phyloP scores from a whole-genome alignment of 2,797 vertebrate genomes.

The Caiman crocodilus region DNA sequence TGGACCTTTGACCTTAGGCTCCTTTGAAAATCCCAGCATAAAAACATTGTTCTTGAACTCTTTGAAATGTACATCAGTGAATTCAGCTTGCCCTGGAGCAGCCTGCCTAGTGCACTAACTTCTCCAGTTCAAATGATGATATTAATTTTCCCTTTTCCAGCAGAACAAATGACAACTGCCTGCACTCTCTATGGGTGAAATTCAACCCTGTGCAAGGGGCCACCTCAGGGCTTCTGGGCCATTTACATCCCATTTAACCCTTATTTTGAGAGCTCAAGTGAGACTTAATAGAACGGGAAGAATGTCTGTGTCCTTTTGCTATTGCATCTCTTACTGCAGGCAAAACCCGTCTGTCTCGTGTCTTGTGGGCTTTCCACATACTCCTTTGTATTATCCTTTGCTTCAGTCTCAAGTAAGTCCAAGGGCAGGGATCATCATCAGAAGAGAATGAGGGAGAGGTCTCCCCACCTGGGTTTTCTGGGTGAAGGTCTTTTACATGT shows the following conservation, averaged over 20 bases:
- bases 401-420: background rate
- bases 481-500: background rate
- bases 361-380: background rate
- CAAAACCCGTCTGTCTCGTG: background rate
- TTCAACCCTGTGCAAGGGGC: conserved; percentile 20
- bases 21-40: background rate
- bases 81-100: conserved; percentile 28
- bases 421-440: background rate
- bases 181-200: background rate
- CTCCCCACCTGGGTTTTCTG: background rate
- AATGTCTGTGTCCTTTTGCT: conserved; percentile 2
- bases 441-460: background rate
- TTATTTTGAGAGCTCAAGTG: conserved; percentile 51
- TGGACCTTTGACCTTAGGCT: background rate
- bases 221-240: background rate
- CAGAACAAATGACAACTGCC: conserved; percentile 16
- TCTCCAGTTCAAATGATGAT: conserved; percentile 55
- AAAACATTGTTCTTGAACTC: conserved; percentile 5
- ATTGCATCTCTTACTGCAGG: conserved; percentile 43
- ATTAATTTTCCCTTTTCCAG: conserved; percentile 62
- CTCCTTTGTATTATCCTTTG: background rate
- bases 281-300: conserved; percentile 2
- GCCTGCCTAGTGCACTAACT: conserved; percentile 26
- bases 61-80: background rate
- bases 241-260: background rate